Conservation (phyloP, 2,113 vertebrate genomes). For the Nyctibius bracteatus region DNA sequence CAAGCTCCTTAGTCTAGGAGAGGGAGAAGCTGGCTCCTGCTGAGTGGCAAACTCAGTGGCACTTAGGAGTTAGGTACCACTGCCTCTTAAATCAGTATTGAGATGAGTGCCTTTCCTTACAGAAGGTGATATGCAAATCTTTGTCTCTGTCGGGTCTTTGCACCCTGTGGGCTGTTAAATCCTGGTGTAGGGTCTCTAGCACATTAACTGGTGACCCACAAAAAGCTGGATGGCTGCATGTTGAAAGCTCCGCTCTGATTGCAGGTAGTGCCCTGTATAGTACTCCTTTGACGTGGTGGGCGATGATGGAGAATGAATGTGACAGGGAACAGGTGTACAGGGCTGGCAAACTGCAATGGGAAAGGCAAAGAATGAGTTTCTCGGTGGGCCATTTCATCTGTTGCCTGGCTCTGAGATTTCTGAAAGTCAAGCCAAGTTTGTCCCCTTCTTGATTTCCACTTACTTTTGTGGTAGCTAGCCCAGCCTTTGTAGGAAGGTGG, state of each 20-base stretch:
- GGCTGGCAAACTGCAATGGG: not conserved
- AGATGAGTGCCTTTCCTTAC: not conserved
- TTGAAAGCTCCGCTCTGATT: not conserved
- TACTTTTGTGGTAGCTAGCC: not conserved
- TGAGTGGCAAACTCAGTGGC: not conserved
- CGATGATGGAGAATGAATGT: not conserved
- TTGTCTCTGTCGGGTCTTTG: not conserved
- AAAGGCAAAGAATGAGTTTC: not conserved
- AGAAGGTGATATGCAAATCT: not conserved
- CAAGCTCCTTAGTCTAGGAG: not conserved
- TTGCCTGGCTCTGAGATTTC: not conserved
- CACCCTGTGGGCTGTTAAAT: not conserved
- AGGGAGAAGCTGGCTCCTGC: not conserved
- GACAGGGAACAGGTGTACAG: not conserved
- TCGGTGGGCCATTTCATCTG: rapidly evolving
- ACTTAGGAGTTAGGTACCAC: not conserved
- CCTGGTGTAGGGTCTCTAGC: not conserved
- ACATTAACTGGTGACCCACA: not conserved
- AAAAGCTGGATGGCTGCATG: not conserved
- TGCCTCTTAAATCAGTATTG: not conserved
- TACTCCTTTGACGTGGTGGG: not conserved
- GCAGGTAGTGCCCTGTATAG: rapidly evolving
- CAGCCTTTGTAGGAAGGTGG: not conserved
- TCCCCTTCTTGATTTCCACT: not conserved
- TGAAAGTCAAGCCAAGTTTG: not conserved